These are phyloP conservation scores for Nannoperca obscura DNA, from an alignment of 2,797 vertebrate species.

Conservation along the genomic window DNA sequence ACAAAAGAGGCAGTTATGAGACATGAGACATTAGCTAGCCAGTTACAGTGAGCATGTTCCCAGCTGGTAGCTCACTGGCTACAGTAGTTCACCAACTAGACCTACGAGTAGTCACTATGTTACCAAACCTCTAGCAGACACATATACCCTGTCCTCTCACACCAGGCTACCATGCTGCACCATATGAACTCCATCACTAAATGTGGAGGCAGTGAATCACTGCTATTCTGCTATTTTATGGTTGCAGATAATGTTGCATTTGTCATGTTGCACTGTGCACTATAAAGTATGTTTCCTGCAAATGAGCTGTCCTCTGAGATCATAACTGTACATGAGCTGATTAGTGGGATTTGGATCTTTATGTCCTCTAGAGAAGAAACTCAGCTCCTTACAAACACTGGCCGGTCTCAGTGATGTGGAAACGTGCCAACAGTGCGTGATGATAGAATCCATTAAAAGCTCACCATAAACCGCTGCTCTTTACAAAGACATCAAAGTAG, in stretches of 20 bases:
- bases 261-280: conserved; percentile 20
- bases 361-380: conserved; percentile 41
- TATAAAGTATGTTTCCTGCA: conserved; percentile 24
- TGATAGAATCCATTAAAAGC: conserved; percentile 68
- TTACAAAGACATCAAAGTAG: conserved; percentile 29
- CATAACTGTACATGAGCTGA: conserved; percentile 44
- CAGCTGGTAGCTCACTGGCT: neutral
- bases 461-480: conserved; percentile 29
- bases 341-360: conserved; percentile 44
- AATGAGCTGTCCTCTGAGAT: conserved; percentile 37
- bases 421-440: conserved; percentile 38
- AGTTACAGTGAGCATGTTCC: no score
- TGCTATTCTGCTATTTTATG: conserved; percentile 31
- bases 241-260: conserved; percentile 33
- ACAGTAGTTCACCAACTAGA: neutral
- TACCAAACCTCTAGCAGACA: no score
- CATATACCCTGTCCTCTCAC: neutral
- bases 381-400: conserved; percentile 26
- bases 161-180: neutral
- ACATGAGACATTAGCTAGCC: no score
- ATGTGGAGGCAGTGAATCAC: conserved; percentile 29
- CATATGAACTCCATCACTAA: conserved; percentile 16
- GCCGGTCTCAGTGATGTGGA: conserved; percentile 42
- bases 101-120: no score
- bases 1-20: neutral